A percentile compares a stretch with the other conserved stretches of the same genome.
Evolutionary conservation across 2,797 vertebrate species (phyloP).

Genomic region (Pseudochirops cupreus): DNA sequence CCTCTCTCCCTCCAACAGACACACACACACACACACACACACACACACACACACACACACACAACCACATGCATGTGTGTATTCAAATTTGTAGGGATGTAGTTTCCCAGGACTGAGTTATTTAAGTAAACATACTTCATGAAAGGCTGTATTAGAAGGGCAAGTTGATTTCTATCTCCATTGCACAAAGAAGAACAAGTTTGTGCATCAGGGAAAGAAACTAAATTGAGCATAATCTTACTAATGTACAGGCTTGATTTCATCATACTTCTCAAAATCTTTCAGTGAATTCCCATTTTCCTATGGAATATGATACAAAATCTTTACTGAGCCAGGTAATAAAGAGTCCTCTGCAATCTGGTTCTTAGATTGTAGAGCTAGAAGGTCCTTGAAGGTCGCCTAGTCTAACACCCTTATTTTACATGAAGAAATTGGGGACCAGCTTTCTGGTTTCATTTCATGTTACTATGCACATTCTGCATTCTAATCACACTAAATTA

Average conservation of each 20-base stretch:
- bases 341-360: not conserved
- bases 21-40: not conserved
- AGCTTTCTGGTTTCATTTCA: not conserved
- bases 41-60: not conserved
- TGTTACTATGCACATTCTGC: not conserved
- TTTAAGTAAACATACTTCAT: not conserved
- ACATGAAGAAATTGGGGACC: not conserved
- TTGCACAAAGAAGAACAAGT: not conserved
- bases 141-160: not conserved
- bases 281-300: not conserved
- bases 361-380: not conserved
- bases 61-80: not conserved
- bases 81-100: not conserved
- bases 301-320: not conserved
- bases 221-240: not conserved
- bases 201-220: not conserved
- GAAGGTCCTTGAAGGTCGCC: not conserved
- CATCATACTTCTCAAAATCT: not conserved
- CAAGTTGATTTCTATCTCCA: not conserved
- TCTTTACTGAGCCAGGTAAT: not conserved
- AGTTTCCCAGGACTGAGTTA: not conserved
- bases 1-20: not conserved
- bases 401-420: not conserved
- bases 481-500: not conserved
- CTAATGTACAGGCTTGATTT: not conserved